Evolutionary conservation across 35 echinoderm and acorn worm genomes (phyloP).

Genomic region (Apostichopus japonicus): DNA sequence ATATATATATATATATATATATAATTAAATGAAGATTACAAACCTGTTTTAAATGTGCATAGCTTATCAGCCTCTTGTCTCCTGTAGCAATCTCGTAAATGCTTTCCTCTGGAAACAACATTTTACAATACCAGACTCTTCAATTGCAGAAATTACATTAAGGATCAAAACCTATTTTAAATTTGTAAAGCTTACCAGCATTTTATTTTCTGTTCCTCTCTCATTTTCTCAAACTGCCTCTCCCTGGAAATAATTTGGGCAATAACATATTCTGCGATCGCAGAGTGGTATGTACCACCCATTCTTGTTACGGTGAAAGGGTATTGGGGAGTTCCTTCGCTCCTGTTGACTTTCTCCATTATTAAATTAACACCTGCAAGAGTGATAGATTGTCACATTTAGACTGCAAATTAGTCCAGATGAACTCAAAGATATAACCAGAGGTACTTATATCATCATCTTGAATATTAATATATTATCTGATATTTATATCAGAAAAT

Average conservation of each 20-base stretch:
- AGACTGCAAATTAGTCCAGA: too few species aligned
- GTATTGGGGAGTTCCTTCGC: neutral
- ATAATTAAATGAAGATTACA: too few species aligned
- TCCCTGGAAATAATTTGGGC: conserved; percentile 24
- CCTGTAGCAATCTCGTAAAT: too few species aligned
- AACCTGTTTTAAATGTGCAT: too few species aligned
- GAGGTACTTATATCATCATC: neutral
- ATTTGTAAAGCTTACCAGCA: neutral
- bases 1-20: too few species aligned
- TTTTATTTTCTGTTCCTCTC: conserved; percentile 14
- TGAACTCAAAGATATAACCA: neutral
- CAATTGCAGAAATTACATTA: neutral
- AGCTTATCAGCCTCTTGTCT: too few species aligned
- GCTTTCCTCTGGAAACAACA: too few species aligned
- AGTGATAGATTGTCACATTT: too few species aligned
- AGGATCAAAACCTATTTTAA: too few species aligned
- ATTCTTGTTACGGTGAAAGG: conserved; percentile 3
- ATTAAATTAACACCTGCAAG: neutral
- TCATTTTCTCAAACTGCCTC: conserved; percentile 19
- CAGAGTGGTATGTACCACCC: neutral
- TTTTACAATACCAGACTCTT: too few species aligned
- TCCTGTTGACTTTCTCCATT: neutral
- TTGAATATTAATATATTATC: neutral
- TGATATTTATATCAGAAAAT: neutral
- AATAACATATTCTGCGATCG: conserved; percentile 38